A percentile compares a stretch with the other conserved stretches of the same genome.
Conservation (phyloP, 2,797 vertebrate species). For the Hydrocynus forskahlii region DNA sequence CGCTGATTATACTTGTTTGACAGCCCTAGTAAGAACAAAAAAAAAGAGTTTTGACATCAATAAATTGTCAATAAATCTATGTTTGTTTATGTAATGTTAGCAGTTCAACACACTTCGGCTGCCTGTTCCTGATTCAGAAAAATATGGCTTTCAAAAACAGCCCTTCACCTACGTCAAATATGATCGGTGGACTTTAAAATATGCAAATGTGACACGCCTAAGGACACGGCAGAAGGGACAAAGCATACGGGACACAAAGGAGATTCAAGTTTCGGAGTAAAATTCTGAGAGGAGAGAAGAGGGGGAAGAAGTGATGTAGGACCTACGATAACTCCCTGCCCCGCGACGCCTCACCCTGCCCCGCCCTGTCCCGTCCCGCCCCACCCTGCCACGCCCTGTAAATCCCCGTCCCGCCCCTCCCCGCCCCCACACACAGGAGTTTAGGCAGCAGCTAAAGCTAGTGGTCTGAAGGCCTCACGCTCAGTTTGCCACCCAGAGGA, state of each 20-base stretch:
- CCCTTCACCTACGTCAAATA: neutral
- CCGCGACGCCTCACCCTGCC: too few relatives aligned
- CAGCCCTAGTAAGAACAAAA: neutral
- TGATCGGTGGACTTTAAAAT: neutral
- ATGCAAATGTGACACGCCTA: neutral
- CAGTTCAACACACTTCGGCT: conserved; percentile 10
- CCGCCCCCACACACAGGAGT: too few relatives aligned
- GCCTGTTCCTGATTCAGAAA: neutral
- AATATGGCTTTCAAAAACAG: conserved; percentile 42
- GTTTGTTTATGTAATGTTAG: neutral
- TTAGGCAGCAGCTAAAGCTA: too few relatives aligned
- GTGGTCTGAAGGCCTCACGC: neutral
- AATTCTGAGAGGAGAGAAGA: too few relatives aligned
- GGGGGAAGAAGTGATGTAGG: too few relatives aligned
- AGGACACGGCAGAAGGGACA: neutral
- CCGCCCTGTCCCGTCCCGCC: too few relatives aligned
- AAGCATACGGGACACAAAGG: too few relatives aligned
- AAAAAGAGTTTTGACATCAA: neutral
- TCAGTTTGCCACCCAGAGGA: conserved; percentile 57
- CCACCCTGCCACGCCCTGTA: too few relatives aligned
- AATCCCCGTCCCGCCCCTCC: too few relatives aligned
- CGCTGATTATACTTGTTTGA: neutral
- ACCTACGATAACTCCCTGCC: too few relatives aligned
- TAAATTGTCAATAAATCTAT: neutral
- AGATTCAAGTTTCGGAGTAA: neutral